Conservation (phyloP, 2,113 vertebrate species). For the Dasyornis broadbenti region DNA sequence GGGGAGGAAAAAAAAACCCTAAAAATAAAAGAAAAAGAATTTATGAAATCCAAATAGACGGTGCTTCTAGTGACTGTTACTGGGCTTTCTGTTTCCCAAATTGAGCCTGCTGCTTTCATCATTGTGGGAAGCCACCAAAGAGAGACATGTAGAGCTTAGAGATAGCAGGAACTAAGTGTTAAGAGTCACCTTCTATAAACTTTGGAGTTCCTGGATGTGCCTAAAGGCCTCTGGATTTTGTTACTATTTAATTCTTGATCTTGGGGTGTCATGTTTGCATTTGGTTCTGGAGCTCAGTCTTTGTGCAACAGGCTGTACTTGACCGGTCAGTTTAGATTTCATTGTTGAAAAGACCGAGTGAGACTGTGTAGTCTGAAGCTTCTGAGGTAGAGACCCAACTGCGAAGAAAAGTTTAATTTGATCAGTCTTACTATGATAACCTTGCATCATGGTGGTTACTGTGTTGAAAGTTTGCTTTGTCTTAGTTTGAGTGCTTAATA, state of each 20-base stretch:
- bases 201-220: not conserved
- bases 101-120: not conserved
- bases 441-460: not conserved
- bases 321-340: not conserved
- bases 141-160: not conserved
- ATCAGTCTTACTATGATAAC: not conserved
- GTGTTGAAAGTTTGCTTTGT: not conserved
- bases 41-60: not conserved
- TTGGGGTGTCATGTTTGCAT: not conserved
- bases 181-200: not conserved
- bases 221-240: not conserved
- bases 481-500: not conserved
- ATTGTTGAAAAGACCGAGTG: not conserved
- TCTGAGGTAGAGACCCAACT: not conserved
- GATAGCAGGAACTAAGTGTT: not conserved
- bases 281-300: not conserved
- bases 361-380: not conserved
- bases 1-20: fast-evolving
- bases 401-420: not conserved
- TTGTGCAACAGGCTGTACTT: not conserved
- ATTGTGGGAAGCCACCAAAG: not conserved
- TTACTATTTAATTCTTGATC: not conserved
- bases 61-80: not conserved
- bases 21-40: not conserved
- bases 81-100: not conserved